Percentiles rank a stretch among this genome's conserved stretches.
Conservation (phyloP, 2,888 invertebrate genomes). For the Pseudococcus viburni region DNA sequence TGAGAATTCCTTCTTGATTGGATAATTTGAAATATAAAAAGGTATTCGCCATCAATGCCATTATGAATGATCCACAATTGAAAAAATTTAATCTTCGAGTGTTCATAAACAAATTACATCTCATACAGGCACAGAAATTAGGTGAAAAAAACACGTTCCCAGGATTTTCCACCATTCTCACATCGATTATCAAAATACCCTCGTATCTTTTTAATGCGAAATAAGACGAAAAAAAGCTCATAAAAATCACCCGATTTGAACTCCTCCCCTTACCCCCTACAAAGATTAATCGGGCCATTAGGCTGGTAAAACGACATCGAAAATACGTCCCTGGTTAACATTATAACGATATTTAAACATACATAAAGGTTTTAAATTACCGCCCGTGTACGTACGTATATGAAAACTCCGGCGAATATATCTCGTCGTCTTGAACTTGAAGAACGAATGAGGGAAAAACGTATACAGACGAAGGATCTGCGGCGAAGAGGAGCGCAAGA, state of each 20-base stretch:
- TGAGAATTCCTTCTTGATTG: too few species aligned
- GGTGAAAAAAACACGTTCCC: too few species aligned
- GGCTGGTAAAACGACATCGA: slow-evolving; percentile 34
- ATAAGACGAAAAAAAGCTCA: not conserved
- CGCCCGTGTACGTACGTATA: not conserved
- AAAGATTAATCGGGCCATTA: slow-evolving; percentile 41
- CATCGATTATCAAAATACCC: too few species aligned
- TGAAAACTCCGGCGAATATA: not conserved
- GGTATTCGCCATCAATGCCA: too few species aligned
- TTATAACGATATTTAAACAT: slow-evolving; percentile 33
- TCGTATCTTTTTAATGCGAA: too few species aligned
- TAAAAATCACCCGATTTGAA: slow-evolving; percentile 40
- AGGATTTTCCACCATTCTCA: too few species aligned
- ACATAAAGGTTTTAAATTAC: slow-evolving; percentile 51
- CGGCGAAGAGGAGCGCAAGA: not conserved
- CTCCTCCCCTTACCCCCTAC: not conserved
- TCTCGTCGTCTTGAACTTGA: slow-evolving; percentile 32
- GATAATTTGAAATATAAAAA: too few species aligned
- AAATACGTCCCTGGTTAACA: slow-evolving; percentile 17
- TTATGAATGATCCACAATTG: too few species aligned
- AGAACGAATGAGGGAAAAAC: not conserved
- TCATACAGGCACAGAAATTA: too few species aligned
- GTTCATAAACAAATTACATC: too few species aligned
- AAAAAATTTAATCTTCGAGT: too few species aligned
- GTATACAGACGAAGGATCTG: too few species aligned